Conservation (phyloP, 2,888 invertebrate species). For the Tenthredo notha region DNA sequence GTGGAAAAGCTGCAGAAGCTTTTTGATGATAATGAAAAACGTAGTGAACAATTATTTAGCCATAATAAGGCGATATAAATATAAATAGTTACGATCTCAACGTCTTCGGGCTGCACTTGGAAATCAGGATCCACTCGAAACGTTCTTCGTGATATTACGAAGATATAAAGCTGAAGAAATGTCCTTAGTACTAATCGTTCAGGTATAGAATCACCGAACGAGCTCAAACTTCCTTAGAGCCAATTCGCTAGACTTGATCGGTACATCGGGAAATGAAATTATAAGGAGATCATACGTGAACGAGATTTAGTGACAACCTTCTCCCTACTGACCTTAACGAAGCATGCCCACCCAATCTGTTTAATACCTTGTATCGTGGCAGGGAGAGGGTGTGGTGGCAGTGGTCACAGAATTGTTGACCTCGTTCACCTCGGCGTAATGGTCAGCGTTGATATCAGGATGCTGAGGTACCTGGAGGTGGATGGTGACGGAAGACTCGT, state of each 20-base stretch:
- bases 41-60: neutral
- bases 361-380: constrained; percentile 73
- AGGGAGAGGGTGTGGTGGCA: constrained; percentile 74
- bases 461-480: constrained; percentile 68
- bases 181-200: constrained; percentile 10
- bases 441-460: constrained; percentile 54
- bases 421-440: constrained; percentile 66
- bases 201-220: neutral
- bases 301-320: constrained; percentile 52
- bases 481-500: constrained; percentile 63
- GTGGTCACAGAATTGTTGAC: constrained; percentile 69
- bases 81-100: constrained; percentile 28
- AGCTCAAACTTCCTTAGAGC: constrained; percentile 31
- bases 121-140: constrained; percentile 2
- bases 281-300: constrained; percentile 21
- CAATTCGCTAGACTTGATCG: constrained; percentile 37
- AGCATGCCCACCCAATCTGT: constrained; percentile 45
- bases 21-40: neutral
- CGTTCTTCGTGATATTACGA: constrained; percentile 22
- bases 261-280: constrained; percentile 16
- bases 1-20: constrained; percentile 9
- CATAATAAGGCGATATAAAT: neutral
- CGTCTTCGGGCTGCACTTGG: constrained; percentile 33
- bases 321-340: constrained; percentile 47
- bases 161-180: constrained; percentile 30